Conservation (phyloP, 2,888 invertebrate species). For the Zele albiditarsus region DNA sequence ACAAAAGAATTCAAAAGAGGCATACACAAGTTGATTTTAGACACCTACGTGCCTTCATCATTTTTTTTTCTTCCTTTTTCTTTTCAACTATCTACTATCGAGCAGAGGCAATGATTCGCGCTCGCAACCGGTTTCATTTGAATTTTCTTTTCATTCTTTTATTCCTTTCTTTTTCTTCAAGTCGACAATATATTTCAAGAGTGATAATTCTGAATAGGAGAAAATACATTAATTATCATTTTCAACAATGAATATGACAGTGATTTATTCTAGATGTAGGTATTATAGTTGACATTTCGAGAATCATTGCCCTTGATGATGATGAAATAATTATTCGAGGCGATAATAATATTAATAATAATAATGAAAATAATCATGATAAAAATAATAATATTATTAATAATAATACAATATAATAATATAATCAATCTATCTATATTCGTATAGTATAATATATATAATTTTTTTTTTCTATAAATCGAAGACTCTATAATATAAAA, state of each 20-base stretch:
- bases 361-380: constrained; percentile 57
- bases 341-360: constrained; percentile 49
- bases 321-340: constrained; percentile 45
- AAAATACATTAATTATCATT: neutral
- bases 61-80: constrained; percentile 47
- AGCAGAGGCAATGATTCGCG: constrained; percentile 58
- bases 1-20: constrained; percentile 45
- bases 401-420: constrained; percentile 60
- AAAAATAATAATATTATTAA: constrained; percentile 58
- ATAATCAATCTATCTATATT: constrained; percentile 63
- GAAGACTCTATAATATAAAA: constrained; percentile 68
- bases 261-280: constrained; percentile 1
- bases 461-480: constrained; percentile 65
- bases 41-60: constrained; percentile 48
- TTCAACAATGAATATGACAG: neutral
- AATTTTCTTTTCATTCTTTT: constrained; percentile 10
- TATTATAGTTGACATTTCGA: constrained; percentile 5
- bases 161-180: constrained; percentile 25
- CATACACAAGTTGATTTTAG: constrained; percentile 49
- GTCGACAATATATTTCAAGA: constrained; percentile 5
- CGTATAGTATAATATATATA: constrained; percentile 65
- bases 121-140: constrained; percentile 19
- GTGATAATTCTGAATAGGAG: constrained; percentile 10
- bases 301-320: constrained; percentile 45
- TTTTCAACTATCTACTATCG: constrained; percentile 57